These are phyloP conservation scores for Dryobota labecula DNA, from an alignment of 2,888 invertebrate species.

Conservation along the genomic window DNA sequence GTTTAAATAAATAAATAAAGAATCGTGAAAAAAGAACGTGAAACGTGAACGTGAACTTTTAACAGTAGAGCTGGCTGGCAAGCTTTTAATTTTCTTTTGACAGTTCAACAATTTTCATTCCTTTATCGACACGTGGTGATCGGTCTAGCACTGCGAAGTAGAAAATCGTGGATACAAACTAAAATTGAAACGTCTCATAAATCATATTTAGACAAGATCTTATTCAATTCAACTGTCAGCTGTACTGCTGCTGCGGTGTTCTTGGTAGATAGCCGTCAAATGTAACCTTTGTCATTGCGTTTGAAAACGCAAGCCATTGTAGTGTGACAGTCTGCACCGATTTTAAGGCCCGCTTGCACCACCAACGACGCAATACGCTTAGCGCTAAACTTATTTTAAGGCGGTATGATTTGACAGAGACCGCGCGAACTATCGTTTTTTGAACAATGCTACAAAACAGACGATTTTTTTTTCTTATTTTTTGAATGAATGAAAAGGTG, in stretches of 20 bases:
- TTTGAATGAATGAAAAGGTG: too few relatives aligned
- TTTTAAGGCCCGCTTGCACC: not conserved
- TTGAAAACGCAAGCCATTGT: not conserved
- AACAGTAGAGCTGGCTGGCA: not conserved
- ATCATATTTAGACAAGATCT: slow-evolving; percentile 38
- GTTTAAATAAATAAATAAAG: too few relatives aligned
- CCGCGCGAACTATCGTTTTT: too few relatives aligned
- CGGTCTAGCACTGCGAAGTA: not conserved
- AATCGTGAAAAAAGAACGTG: too few relatives aligned
- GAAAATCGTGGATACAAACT: not conserved
- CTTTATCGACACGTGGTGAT: not conserved
- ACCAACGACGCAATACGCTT: not conserved
- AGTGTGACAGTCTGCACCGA: not conserved
- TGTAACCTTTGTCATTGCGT: not conserved
- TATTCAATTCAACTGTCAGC: slow-evolving; percentile 27
- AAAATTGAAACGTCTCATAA: slow-evolving; percentile 15
- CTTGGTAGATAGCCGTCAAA: not conserved
- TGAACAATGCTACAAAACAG: too few relatives aligned
- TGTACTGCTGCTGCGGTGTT: not conserved
- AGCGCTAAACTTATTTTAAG: not conserved
- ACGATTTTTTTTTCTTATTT: too few relatives aligned
- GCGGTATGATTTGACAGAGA: too few relatives aligned
- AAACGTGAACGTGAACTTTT: too few relatives aligned
- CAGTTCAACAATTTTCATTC: not conserved
- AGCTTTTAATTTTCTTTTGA: not conserved